These are phyloP conservation scores for Drosophila kurseongensis DNA, from an alignment of 1,140 invertebrate genomes.

Conservation along the genomic window DNA sequence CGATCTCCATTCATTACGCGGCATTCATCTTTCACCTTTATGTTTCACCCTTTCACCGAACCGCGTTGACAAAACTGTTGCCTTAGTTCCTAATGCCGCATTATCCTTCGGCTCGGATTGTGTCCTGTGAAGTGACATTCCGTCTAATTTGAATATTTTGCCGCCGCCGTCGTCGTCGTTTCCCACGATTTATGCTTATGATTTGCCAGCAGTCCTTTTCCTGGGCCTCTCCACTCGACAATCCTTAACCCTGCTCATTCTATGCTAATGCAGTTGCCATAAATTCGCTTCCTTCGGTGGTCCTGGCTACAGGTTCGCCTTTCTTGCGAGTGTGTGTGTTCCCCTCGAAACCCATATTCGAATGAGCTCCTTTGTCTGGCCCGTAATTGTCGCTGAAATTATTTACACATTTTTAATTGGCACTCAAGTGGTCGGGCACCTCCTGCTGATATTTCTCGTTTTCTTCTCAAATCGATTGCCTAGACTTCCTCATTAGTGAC, in stretches of 20 bases:
- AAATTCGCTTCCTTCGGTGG: constrained; percentile 37
- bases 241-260: constrained; percentile 23
- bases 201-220: constrained; percentile 47
- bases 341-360: constrained; percentile 36
- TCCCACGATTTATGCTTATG: constrained; percentile 80
- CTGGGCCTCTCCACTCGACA: constrained; percentile 56
- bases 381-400: constrained; percentile 73
- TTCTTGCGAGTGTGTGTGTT: neutral
- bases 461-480: constrained; percentile 12
- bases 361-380: constrained; percentile 62
- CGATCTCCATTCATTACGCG: constrained; percentile 52
- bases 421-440: constrained; percentile 75
- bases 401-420: constrained; percentile 82
- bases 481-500: constrained; percentile 2
- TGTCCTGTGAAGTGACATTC: constrained; percentile 73
- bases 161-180: constrained; percentile 28
- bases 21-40: constrained; percentile 45
- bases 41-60: constrained; percentile 43
- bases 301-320: constrained; percentile 57
- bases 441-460: constrained; percentile 20
- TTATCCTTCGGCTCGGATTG: constrained; percentile 51
- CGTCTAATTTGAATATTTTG: constrained; percentile 70
- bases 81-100: constrained; percentile 64
- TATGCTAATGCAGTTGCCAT: constrained; percentile 78
- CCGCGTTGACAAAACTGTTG: constrained; percentile 74